Conservation (phyloP, 2,113 vertebrate genomes). For the Passer domesticus region DNA sequence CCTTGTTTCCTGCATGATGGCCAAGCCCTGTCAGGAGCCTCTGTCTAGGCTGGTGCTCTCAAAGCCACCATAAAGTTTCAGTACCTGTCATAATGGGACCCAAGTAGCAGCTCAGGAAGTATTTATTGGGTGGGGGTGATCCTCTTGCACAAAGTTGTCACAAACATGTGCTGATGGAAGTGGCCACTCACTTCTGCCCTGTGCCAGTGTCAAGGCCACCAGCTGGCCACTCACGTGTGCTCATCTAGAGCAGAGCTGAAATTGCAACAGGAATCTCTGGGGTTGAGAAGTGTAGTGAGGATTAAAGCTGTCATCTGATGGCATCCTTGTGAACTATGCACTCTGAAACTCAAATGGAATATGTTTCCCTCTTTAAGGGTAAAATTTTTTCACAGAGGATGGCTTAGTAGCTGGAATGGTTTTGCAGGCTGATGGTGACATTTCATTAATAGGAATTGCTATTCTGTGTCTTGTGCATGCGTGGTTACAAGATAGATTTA, state of each 20-base stretch:
- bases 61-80: not conserved
- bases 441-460: not conserved
- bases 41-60: not conserved
- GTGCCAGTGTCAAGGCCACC: not conserved
- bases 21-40: not conserved
- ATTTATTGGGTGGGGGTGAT: rapidly evolving
- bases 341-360: not conserved
- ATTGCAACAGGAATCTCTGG: not conserved
- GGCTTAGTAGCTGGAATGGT: not conserved
- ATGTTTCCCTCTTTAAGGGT: not conserved
- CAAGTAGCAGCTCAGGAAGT: not conserved
- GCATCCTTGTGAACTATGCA: not conserved
- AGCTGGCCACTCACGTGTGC: rapidly evolving
- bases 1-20: rapidly evolving
- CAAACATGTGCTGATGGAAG: not conserved
- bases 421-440: not conserved
- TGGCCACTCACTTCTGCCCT: not conserved
- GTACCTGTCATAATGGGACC: not conserved
- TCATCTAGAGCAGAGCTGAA: not conserved
- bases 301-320: not conserved
- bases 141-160: not conserved
- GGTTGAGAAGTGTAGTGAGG: not conserved
- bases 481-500: not conserved
- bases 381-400: not conserved
- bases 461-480: rapidly evolving